Evolutionary conservation across 2,888 invertebrate species (phyloP).

Genomic region (Drosophila neonasuta): DNA sequence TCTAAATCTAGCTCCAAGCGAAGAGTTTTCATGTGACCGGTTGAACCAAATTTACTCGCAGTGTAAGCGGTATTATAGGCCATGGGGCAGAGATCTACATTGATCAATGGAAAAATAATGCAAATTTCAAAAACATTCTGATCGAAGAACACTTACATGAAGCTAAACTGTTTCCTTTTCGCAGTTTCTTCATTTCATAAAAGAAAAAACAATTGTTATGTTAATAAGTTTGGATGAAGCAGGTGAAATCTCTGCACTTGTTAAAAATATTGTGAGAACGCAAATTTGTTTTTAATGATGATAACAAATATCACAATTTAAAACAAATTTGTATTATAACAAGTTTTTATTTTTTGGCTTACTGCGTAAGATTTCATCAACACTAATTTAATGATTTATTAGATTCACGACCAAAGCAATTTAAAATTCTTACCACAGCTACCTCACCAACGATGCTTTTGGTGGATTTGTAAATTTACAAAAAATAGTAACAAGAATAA

Average conservation of each 20-base stretch:
- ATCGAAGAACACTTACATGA: constrained; percentile 53
- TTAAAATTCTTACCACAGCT: constrained; percentile 60
- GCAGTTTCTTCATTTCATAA: constrained; percentile 75
- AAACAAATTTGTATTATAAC: too few relatives aligned
- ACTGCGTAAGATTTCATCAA: too few relatives aligned
- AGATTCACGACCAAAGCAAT: too few relatives aligned
- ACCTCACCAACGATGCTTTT: constrained; percentile 55
- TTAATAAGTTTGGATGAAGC: too few relatives aligned
- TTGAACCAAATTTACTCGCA: constrained; percentile 80
- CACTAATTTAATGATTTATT: too few relatives aligned
- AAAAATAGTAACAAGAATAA: too few relatives aligned
- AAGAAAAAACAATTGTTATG: too few relatives aligned
- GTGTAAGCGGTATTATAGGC: constrained; percentile 68
- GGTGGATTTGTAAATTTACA: not conserved
- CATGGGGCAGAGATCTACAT: constrained; percentile 48
- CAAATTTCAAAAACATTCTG: not conserved
- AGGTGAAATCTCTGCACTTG: too few relatives aligned
- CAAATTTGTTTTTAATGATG: too few relatives aligned
- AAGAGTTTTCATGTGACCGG: constrained; percentile 77
- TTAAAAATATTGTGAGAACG: too few relatives aligned
- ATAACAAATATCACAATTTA: too few relatives aligned
- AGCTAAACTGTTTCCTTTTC: constrained; percentile 79
- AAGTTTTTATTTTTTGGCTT: too few relatives aligned
- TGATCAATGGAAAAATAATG: not conserved
- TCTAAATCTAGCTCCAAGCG: constrained; percentile 71